Base-by-base conservation (phyloP, 1,140 invertebrate species). In the Ceratina japonica region DNA sequence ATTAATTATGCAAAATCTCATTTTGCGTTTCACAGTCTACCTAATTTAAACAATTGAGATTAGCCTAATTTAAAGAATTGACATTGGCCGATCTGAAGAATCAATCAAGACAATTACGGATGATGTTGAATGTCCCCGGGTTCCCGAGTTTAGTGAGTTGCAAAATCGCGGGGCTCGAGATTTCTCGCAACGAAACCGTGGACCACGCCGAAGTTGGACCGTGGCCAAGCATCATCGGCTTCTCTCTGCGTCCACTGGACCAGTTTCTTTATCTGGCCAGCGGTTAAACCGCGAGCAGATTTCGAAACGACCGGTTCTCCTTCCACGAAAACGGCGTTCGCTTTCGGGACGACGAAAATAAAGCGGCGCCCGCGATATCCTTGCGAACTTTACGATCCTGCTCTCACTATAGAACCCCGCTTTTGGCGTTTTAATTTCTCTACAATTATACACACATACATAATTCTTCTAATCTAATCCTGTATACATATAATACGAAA, bases 231-330 rank as follows among this genome's bases (percentile, higher is more conserved):
- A 86, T 73, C 83, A 86, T 62, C 84, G 83, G 54, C 65, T 75
- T 51, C 70, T 58, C 84, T 71, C 70, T 37, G 27, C 68, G 52
- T 85, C 68, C 71, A 65, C 82, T 85, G 83, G 83, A 85, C 83
- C 83, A 85, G 83, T 85, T 85, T 85, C 83, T 85, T 85, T 85
- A 85, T 85, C 79, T 78, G 83, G 63, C 44, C 63, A 62, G 16
- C 70, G 70, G 62, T 61, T 75, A 62, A 59, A 76, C 62, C 61
- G 61, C 76, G 68, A 69, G 82, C 78, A 72, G 83, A 85, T 85
- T 85, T 85, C 83, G 82, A 85, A 85, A 85, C 82, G 74, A 85
- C 83, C 70, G 74, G 83, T 85, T 85, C 83, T 81, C 82, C 73
- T 85, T 85, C 83, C 82, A 85, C 83, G 83, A 85, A 69, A 83